Evolutionary conservation across 1,140 invertebrate species (phyloP), one percentile per base, ranked within the genome.

Genomic region (Eubasilissa regina): DNA sequence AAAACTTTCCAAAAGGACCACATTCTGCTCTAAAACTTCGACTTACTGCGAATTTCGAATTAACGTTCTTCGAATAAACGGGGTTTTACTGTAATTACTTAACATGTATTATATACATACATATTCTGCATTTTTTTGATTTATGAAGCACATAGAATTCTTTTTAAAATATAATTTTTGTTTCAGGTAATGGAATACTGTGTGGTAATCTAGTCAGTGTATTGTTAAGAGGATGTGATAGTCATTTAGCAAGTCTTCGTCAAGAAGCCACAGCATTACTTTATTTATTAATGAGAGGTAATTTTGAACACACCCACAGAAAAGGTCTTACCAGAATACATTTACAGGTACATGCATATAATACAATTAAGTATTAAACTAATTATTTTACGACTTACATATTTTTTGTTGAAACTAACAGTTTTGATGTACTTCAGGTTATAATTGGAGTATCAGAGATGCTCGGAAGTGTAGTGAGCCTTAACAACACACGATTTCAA

Each of bases 381-480:
- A 35, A 35, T 35, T n/a, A n/a, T n/a, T n/a, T 35, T 35, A 35
- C 11, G 43, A 77, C 55, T 44, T 0, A 8, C 1, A 12, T 3
- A 3, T 35, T 35, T 35, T 35, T 35, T 35, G 25, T 35, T 35
- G n/a, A n/a, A n/a, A 35, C 25, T 35, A 35, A 35, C 25, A 3
- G 51, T 64, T 11, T 64, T 1, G 35, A 35, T 13, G 13, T 77
- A 78, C 81, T 83, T 60, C 79, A 92, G 91, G 93, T 95, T 0
- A 98, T 98, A 79, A 97, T 98, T 83, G 96, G 96, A 0, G 96
- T 98, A 9, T 97, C 96, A 0, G 95, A 97, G 88, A 92, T 98
- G 86, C 91, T 97, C 53, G 96, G 96, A 62, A 96, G 95, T 84
- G 93, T 96, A 4, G 94, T 95, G 45, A 94, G 94, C 10, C 88